These are phyloP conservation scores for Poecile atricapillus DNA, from an alignment of 2,113 vertebrate genomes.

Conservation along the genomic window DNA sequence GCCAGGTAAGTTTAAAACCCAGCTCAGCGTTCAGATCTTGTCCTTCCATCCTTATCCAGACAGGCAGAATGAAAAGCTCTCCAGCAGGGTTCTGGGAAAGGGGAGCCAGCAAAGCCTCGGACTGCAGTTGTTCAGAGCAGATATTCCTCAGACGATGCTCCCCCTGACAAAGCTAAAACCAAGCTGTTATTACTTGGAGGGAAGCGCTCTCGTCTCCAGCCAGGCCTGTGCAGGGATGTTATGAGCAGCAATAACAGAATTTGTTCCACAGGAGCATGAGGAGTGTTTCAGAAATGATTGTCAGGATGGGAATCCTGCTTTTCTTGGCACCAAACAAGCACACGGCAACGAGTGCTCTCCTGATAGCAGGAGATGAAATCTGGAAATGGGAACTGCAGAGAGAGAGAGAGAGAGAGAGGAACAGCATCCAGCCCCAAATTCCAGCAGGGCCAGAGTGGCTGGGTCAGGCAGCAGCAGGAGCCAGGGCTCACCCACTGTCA, in stretches of 20 bases:
- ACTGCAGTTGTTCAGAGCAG: neutral
- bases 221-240: neutral
- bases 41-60: neutral
- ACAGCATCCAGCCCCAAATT: fast-evolving
- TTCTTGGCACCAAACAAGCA: neutral
- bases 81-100: fast-evolving
- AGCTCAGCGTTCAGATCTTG: neutral
- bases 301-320: neutral
- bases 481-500: neutral
- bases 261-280: neutral
- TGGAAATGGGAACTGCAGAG: neutral
- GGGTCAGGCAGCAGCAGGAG: neutral
- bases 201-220: neutral
- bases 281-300: neutral
- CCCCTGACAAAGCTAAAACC: neutral
- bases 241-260: neutral
- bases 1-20: neutral
- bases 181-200: neutral
- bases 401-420: neutral
- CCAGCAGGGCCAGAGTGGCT: neutral
- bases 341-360: neutral
- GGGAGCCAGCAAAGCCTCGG: fast-evolving
- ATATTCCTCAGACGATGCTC: neutral
- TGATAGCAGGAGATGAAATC: neutral
- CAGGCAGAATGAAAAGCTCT: neutral